Base-by-base conservation (phyloP, 2,113 vertebrate genomes). In the Ammospiza nelsoni region DNA sequence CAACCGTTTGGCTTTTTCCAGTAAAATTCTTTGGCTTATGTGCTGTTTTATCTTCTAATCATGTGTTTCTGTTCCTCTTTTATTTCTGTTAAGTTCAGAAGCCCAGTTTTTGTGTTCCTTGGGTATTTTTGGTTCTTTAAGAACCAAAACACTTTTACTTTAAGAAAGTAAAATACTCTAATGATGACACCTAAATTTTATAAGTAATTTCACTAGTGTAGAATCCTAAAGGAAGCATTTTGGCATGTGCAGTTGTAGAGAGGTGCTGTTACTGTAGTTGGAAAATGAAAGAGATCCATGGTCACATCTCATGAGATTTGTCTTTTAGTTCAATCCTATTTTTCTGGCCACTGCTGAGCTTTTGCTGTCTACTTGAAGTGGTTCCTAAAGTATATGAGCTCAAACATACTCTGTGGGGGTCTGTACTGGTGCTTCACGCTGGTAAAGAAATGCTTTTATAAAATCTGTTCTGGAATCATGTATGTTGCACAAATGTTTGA, bases 391-490 rank as follows among this genome's bases (percentile, higher is more conserved):
- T 54, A 11, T 12, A 11, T 73, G 59, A 44, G 29, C 44, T 80
- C 43, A 57, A 55, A 57, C 46, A 25, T 58, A 33, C 21, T 55
- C 25, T 55, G 0, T 37, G 8, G 57, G 35, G 15, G 37, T 46
- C 20, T 69, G 11, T 49, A n/a, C 14, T 28, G 2, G 17, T 43
- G 25, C 19, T 81, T 51, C 1, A 1, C 37, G 16, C 39, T 69
- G 28, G 62, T 67, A 31, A 69, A 74, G 51, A 67, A 81, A 72
- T 41, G 25, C 37, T 90, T 67, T 72, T 63, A 7, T 63, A 43
- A 84, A 90, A 71, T 82, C 61, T 74, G 13, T 71, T 94, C 12
- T 78, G 59, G 55, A 82, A 67, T 74, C 20, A 87, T 48, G 16
- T 31, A 31, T 55, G 48, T 54, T 93, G 55, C 46, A 19, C 39